Evolutionary conservation across 2,888 invertebrate species (phyloP), one percentile per base, ranked within the genome.

Genomic region (Phlogophora meticulosa): DNA sequence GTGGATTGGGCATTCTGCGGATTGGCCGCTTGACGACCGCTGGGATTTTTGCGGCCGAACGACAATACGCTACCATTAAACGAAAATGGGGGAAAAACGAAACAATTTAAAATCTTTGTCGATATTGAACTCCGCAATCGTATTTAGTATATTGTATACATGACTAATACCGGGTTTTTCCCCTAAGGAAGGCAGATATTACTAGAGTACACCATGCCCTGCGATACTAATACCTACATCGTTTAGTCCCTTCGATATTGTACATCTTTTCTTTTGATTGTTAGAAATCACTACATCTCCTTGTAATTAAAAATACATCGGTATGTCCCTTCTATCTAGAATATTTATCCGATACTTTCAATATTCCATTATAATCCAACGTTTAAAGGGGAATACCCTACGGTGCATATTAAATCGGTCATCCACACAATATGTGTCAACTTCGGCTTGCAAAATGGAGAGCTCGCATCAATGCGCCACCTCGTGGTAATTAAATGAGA

Each of bases 401-500:
- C 34, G 13, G 4, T 17, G 45, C 15, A 67, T 68, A 52, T 60
- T 55, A 32, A 55, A 57, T 51, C 34, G 36, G 36, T 42, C 46
- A n/a, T 42, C 45, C 28, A n/a, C 38, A 62, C 53, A 45, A 63
- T 60, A 28, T 69, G 22, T 48, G 52, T 43, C 59, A 60, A 69
- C 52, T 63, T 52, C 51, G 62, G 51, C 38, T 17, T 28, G 20
- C 61, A 59, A 28, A 51, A 64, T 64, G 28, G n/a, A 46, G 58
- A 40, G 55, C 13, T 10, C 57, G 36, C 36, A 36, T 55, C 62
- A 43, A 57, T 64, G n/a, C 17, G 10, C 5, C 20, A 45, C 22
- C 58, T 22, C 56, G 20, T n/a, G 43, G 42, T 71, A 66, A 76
- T 76, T 66, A 76, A 75, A 75, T 28, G 51, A 38, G 24, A 22